Base-by-base conservation (phyloP, 53 echinoderm and acorn worm species). In the Stichopus horrens region DNA sequence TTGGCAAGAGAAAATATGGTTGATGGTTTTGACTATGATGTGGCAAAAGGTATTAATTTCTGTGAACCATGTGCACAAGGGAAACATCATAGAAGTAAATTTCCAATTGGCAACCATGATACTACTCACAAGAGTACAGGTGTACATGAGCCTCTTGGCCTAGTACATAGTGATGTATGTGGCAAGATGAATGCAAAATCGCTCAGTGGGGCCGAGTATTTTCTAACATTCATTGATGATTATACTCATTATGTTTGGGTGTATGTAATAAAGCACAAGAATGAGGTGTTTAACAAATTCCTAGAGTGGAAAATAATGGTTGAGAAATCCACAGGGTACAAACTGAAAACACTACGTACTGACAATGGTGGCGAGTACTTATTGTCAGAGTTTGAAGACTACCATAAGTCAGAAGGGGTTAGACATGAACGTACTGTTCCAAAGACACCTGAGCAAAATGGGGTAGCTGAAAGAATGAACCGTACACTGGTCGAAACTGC, bases 21-120 rank as follows among this genome's bases (percentile, higher is more conserved):
- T 82, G 82, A 55, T 82, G 58, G 82, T 82, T 23, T 20, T 57
- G 82, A 57, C 83, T 82, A 57, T 82, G 83, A 82, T 57, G 19
- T 16, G 4, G 18, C n/a, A 7, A 58, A 82, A 56, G 21, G 5
- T 18, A 57, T 82, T 57, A 18, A 20, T 82, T 57, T 82, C 20
- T 82, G 83, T 20, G 58, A 58, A 57, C 83, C 83, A 11, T 82
- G 83, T 82, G 57, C 56, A 14, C 55, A 82, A 58, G 83, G 59
- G 14, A 82, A 82, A 57, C 83, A 58, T 57, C 83, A 82, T 5
- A 21, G 83, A 4, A 82, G 83, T 82, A 58, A 53, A 6, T 82
- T 82, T n/a, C 59, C 59, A 58, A 82, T 20, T n/a, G 56, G 21
- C 19, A 58, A 5, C 56, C 51, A 53, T 77, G 77, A 77, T n/a